These are phyloP conservation scores for Cyanoramphus novaezelandiae DNA, from an alignment of 2,113 vertebrate species.

Conservation along the genomic window DNA sequence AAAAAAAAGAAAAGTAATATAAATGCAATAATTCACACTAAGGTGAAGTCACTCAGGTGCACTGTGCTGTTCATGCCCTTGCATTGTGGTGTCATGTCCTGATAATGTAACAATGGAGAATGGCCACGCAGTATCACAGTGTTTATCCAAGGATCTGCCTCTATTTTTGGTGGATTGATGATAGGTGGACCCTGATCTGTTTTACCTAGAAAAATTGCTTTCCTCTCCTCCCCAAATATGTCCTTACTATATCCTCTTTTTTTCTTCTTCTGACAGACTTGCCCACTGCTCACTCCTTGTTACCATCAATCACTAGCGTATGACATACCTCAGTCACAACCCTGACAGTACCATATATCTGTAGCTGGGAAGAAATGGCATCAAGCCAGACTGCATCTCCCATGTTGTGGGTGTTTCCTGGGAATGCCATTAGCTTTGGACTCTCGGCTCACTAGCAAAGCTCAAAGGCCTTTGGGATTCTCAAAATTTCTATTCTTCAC, in stretches of 20 bases:
- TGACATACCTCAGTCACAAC: not conserved
- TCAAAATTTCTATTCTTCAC: not conserved
- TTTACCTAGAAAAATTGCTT: not conserved
- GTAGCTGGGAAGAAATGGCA: not conserved
- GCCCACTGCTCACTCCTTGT: fast-evolving
- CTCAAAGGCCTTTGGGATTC: not conserved
- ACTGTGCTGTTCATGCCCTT: not conserved
- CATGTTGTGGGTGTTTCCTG: not conserved
- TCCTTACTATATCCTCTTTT: not conserved
- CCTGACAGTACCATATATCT: not conserved
- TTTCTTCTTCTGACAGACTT: not conserved
- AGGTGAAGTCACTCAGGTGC: not conserved
- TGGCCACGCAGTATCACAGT: not conserved
- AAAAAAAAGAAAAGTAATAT: not conserved
- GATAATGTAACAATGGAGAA: not conserved
- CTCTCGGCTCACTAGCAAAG: not conserved
- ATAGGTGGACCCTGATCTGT: not conserved
- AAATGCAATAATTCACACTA: not conserved
- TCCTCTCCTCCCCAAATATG: not conserved
- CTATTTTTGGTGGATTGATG: not conserved
- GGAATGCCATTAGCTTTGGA: not conserved
- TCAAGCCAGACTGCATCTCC: not conserved
- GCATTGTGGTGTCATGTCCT: fast-evolving
- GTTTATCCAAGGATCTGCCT: not conserved
- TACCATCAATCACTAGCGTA: not conserved